A percentile compares a stretch with the other conserved stretches of the same genome.
These are phyloP conservation scores for Hedya salicella DNA, from an alignment of 2,888 invertebrate species.

Conservation along the genomic window DNA sequence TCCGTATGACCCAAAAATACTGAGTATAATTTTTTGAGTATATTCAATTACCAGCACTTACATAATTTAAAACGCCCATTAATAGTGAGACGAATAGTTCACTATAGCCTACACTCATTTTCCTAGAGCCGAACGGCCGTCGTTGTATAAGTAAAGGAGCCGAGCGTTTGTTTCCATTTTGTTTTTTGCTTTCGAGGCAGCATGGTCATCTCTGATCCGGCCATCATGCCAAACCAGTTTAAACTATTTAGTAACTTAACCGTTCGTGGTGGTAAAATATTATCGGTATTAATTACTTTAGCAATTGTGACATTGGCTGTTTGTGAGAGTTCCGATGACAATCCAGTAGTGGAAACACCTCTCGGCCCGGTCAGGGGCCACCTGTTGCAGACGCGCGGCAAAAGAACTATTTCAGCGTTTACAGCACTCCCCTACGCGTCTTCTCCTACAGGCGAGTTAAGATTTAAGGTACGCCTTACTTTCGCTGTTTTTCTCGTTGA, in stretches of 20 bases:
- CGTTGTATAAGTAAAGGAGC: slow-evolving; percentile 59
- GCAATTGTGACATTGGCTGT: slow-evolving; percentile 35
- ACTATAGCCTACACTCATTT: slow-evolving; percentile 51
- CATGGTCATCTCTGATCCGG: slow-evolving; percentile 50
- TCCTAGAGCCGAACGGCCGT: slow-evolving; percentile 49
- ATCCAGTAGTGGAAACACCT: slow-evolving; percentile 64
- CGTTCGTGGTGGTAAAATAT: slow-evolving; percentile 23
- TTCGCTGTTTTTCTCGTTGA: slow-evolving; percentile 15
- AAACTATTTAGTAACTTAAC: slow-evolving; percentile 23
- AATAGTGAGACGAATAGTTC: slow-evolving; percentile 1
- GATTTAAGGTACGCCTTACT: slow-evolving; percentile 86
- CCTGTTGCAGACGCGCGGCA: slow-evolving; percentile 82
- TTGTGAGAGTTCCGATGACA: slow-evolving; percentile 53
- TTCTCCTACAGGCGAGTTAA: slow-evolving; percentile 85
- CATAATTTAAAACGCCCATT: background rate
- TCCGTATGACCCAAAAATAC: too few species aligned
- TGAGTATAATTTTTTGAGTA: too few species aligned
- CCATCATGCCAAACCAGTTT: slow-evolving; percentile 53
- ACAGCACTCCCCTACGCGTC: slow-evolving; percentile 87
- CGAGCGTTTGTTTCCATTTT: slow-evolving; percentile 59
- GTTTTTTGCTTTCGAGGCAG: slow-evolving; percentile 58
- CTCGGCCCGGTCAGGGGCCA: slow-evolving; percentile 84
- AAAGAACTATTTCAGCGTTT: slow-evolving; percentile 85
- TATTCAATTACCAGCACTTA: too few species aligned
- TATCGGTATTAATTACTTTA: slow-evolving; percentile 15